Conservation (phyloP, 1,140 invertebrate species). For the Holotrichia oblita region DNA sequence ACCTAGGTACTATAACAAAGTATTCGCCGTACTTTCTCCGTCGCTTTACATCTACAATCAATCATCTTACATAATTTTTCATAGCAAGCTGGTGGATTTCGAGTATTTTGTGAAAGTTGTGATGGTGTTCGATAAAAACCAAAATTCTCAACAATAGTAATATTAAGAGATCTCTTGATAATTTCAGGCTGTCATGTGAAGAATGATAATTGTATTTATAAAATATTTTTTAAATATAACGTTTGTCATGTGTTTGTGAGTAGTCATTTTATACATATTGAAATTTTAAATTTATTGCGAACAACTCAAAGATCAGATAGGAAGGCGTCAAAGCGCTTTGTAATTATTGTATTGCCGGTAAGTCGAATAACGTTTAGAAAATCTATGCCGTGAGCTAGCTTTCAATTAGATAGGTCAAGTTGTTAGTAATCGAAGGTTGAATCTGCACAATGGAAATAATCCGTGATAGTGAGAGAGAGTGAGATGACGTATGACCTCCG, state of each 20-base stretch:
- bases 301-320: not conserved
- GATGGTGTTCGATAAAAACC: not conserved
- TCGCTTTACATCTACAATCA: not conserved
- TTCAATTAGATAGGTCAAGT: constrained; percentile 16
- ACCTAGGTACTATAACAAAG: not conserved
- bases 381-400: not conserved
- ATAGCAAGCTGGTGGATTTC: not conserved
- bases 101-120: not conserved
- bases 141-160: not conserved
- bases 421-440: not conserved
- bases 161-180: not conserved
- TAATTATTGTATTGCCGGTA: not conserved
- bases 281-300: not conserved
- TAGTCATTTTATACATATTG: not conserved
- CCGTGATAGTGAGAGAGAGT: not conserved
- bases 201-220: not conserved
- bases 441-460: not conserved
- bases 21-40: not conserved
- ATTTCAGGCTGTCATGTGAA: not conserved
- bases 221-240: not conserved
- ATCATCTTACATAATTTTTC: not conserved
- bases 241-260: not conserved
- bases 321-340: not conserved
- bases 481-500: not conserved
- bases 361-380: not conserved